A percentile compares a stretch with the other conserved stretches of the same genome.
phyloP scores from a whole-genome alignment of 2,113 vertebrate genomes.

The Dermatemys mawii region DNA sequence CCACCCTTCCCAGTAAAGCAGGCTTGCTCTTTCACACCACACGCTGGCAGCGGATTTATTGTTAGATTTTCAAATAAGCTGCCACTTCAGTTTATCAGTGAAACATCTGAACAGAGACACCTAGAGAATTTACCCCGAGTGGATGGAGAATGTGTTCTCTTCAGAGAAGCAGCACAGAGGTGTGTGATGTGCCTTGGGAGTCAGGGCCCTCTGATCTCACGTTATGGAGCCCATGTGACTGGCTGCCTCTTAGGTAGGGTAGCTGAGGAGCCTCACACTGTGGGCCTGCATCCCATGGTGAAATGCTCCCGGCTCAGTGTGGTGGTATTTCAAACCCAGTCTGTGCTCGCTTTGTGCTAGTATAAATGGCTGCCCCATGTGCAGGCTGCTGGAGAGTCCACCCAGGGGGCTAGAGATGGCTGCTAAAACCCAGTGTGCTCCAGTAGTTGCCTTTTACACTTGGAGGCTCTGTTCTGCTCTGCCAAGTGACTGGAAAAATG shows the following conservation, averaged over 20 bases:
- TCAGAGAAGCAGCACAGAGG: background rate
- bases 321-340: background rate
- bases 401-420: background rate
- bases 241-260: background rate
- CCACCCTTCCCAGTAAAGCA: conserved; percentile 16
- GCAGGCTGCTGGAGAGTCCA: background rate
- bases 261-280: background rate
- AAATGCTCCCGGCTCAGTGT: background rate
- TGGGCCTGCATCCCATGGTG: background rate
- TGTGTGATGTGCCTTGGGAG: background rate
- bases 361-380: background rate
- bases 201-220: background rate
- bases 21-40: background rate
- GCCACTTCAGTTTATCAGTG: background rate
- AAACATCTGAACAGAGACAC: background rate
- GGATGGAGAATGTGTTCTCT: background rate
- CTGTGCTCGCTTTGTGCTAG: background rate
- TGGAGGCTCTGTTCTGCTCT: background rate
- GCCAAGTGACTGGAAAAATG: background rate
- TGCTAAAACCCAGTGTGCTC: background rate
- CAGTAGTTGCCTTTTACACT: background rate
- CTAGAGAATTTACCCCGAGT: background rate
- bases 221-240: background rate
- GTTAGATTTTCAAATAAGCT: background rate
- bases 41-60: fast-evolving